phyloP scores from a whole-genome alignment of 2,888 invertebrate genomes.

The Drosophila emarginata region DNA sequence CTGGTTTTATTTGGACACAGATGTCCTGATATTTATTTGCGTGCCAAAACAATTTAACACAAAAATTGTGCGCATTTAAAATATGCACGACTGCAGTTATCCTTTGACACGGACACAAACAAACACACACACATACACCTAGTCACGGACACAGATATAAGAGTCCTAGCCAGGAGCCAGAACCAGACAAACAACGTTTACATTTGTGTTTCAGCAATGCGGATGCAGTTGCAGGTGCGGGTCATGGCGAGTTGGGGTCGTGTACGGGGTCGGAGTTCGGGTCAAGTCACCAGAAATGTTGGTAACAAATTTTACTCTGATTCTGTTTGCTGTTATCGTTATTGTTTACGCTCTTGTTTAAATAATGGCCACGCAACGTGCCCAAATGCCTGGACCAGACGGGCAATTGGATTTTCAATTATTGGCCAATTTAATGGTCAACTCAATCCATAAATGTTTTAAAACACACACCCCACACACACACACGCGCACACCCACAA shows the following conservation, averaged over 20 bases:
- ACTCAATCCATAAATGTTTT: not conserved
- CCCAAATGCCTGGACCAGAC: conserved; percentile 20
- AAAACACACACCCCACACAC: conserved; percentile 30
- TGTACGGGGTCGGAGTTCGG: conserved; percentile 34
- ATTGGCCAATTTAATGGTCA: conserved; percentile 79
- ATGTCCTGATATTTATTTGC: conserved; percentile 74
- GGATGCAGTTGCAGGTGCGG: conserved; percentile 56
- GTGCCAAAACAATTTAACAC: conserved; percentile 78
- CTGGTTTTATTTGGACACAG: conserved; percentile 44
- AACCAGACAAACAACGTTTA: conserved; percentile 33
- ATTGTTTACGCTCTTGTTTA: conserved; percentile 76
- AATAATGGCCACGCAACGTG: conserved; percentile 76
- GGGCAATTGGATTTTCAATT: conserved; percentile 80
- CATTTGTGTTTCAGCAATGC: conserved; percentile 15
- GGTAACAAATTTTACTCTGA: conserved; percentile 37
- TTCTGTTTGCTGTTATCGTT: conserved; percentile 57
- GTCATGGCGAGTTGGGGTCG: conserved; percentile 12
- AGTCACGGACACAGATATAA: conserved; percentile 11
- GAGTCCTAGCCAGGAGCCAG: not conserved
- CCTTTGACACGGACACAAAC: conserved; percentile 61
- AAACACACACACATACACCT: conserved; percentile 28
- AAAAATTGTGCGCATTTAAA: conserved; percentile 73
- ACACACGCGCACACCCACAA: conserved; percentile 13
- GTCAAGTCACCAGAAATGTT: conserved; percentile 33
- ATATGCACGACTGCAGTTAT: conserved; percentile 72